phyloP scores from a whole-genome alignment of 2,113 vertebrate species.

The Pelmatolapia mariae region DNA sequence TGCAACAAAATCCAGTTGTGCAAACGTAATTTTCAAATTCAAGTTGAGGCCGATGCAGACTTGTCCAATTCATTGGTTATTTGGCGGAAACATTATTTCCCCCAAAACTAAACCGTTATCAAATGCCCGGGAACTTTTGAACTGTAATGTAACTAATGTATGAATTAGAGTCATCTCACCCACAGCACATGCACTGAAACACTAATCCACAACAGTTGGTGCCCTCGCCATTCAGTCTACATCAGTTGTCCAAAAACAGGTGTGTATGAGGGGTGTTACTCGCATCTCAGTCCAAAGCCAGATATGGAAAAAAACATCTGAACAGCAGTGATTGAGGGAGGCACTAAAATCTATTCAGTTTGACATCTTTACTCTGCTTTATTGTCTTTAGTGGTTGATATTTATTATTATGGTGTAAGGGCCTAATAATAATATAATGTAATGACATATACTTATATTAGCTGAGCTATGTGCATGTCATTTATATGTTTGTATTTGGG shows the following conservation, averaged over 20 bases:
- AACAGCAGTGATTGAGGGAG: neutral
- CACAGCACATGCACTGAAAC: neutral
- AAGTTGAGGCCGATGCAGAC: neutral
- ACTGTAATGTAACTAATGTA: neutral
- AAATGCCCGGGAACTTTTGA: neutral
- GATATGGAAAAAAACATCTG: neutral
- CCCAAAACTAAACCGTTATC: neutral
- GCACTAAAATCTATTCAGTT: neutral
- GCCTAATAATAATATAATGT: neutral
- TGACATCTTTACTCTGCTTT: neutral
- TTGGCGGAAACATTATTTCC: neutral
- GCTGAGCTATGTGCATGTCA: neutral
- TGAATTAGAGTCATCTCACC: neutral
- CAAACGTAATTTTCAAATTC: neutral
- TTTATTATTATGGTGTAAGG: neutral
- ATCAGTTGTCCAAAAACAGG: conserved; percentile 4
- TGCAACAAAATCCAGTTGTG: neutral
- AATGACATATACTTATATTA: neutral
- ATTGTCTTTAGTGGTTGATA: neutral
- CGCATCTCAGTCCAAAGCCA: neutral
- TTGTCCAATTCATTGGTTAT: neutral
- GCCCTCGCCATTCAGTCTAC: neutral
- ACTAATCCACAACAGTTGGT: neutral
- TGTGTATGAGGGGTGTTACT: conserved; percentile 3
- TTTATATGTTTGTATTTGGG: neutral